Evolutionary conservation across 2,888 invertebrate species (phyloP).

Genomic region (Drosophila acutilabella): DNA sequence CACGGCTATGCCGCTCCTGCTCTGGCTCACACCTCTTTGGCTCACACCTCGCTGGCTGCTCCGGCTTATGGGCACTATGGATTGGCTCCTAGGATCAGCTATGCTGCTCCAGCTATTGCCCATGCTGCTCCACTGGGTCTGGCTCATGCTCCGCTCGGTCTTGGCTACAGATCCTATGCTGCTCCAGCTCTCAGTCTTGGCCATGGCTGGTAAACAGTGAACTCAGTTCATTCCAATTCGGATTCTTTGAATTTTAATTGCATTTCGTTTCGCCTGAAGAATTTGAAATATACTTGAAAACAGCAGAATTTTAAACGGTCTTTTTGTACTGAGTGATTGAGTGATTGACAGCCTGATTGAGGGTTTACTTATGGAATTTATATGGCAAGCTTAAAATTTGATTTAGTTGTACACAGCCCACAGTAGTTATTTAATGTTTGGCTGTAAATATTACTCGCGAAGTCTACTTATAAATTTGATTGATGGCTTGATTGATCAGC

Average conservation of each 20-base stretch:
- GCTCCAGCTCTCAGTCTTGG: slow-evolving; percentile 85
- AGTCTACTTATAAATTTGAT: background rate
- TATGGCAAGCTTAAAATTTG: too few relatives aligned
- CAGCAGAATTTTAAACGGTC: background rate
- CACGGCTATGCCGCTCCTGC: slow-evolving; percentile 57
- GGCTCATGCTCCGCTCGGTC: slow-evolving; percentile 51
- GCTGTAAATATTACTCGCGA: too few relatives aligned
- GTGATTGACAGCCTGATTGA: slow-evolving; percentile 3
- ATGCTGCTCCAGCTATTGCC: slow-evolving; percentile 70
- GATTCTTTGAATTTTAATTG: slow-evolving; percentile 15
- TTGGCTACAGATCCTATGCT: slow-evolving; percentile 61
- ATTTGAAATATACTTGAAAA: slow-evolving; percentile 18
- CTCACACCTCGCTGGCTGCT: slow-evolving; percentile 57
- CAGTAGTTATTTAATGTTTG: too few relatives aligned
- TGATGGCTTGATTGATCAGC: background rate
- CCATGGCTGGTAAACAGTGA: slow-evolving; percentile 79
- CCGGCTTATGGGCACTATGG: slow-evolving; percentile 49
- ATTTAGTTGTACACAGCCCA: background rate
- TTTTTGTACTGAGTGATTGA: background rate
- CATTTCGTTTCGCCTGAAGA: slow-evolving; percentile 42
- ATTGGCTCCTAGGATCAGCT: slow-evolving; percentile 49
- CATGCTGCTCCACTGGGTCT: slow-evolving; percentile 52
- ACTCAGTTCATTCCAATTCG: background rate
- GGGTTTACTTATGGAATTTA: too few relatives aligned
- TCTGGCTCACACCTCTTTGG: slow-evolving; percentile 42